These are phyloP conservation scores for Chaetogeoica ovagalla DNA, from an alignment of 2,888 invertebrate species.

Conservation along the genomic window DNA sequence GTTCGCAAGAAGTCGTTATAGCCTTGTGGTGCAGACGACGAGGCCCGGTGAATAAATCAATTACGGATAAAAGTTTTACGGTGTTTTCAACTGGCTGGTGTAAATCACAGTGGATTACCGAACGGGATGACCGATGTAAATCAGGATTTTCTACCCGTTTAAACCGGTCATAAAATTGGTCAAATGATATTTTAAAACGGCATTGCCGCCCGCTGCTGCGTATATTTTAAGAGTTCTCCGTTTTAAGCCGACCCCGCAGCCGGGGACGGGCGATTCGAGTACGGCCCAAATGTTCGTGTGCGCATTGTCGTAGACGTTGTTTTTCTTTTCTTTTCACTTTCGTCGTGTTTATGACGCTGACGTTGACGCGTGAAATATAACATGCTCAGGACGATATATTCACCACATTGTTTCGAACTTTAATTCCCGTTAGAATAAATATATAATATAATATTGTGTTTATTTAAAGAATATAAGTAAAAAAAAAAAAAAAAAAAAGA, in stretches of 20 bases:
- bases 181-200: slow-evolving; percentile 47
- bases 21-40: neutral
- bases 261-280: neutral
- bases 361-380: neutral
- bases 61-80: slow-evolving; percentile 48
- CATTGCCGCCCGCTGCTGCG: neutral
- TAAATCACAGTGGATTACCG: slow-evolving; percentile 46
- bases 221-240: slow-evolving; percentile 18
- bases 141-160: slow-evolving; percentile 48
- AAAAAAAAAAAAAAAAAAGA: too few species aligned
- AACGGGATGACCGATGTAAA: slow-evolving; percentile 48
- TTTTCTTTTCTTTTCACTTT: neutral
- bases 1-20: slow-evolving; percentile 14
- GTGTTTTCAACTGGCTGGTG: slow-evolving; percentile 27
- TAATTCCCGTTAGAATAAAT: neutral
- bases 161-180: slow-evolving; percentile 36
- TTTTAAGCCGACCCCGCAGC: slow-evolving; percentile 10
- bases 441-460: neutral
- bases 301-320: too few species aligned
- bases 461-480: neutral
- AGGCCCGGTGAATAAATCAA: slow-evolving; percentile 39
- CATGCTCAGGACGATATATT: neutral
- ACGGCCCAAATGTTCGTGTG: neutral
- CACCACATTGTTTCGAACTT: neutral
- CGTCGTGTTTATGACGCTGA: neutral